Evolutionary conservation across 2,888 invertebrate genomes (phyloP).

Genomic region (Plemyria rubiginata): DNA sequence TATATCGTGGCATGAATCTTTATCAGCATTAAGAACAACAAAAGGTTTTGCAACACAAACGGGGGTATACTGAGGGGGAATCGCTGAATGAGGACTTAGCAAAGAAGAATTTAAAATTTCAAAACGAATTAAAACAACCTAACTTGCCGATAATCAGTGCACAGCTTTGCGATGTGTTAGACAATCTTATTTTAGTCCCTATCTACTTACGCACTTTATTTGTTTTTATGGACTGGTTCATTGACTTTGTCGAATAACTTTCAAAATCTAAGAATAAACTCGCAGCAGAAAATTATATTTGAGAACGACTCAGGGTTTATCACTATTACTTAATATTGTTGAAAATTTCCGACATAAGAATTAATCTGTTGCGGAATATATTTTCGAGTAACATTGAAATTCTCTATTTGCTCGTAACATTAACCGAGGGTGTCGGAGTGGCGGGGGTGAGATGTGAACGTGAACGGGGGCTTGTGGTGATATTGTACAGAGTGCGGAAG

Average conservation of each 20-base stretch:
- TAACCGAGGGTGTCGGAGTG: conserved; percentile 31
- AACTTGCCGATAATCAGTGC: neutral
- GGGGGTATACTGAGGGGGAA: conserved; percentile 7
- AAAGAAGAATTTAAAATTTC: conserved; percentile 3
- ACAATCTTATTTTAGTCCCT: too few species aligned
- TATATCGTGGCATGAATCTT: conserved; percentile 18
- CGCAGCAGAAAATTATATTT: too few species aligned
- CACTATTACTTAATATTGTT: neutral
- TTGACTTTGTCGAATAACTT: too few species aligned
- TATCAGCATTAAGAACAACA: conserved; percentile 18
- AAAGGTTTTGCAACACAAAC: conserved; percentile 8
- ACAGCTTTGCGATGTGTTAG: neutral
- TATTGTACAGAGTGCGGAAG: conserved; percentile 44
- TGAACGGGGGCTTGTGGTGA: conserved; percentile 32
- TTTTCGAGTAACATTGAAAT: conserved; percentile 8
- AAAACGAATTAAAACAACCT: neutral
- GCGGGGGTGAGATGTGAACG: conserved; percentile 18
- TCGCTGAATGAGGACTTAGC: neutral
- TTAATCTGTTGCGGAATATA: neutral
- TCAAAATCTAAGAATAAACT: too few species aligned
- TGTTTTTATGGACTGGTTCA: too few species aligned
- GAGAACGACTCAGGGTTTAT: too few species aligned
- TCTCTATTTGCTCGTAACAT: conserved; percentile 24
- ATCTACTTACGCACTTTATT: too few species aligned
- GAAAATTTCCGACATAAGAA: neutral